Evolutionary conservation across 2,113 vertebrate genomes (phyloP).

Genomic region (Periophthalmus modestus): DNA sequence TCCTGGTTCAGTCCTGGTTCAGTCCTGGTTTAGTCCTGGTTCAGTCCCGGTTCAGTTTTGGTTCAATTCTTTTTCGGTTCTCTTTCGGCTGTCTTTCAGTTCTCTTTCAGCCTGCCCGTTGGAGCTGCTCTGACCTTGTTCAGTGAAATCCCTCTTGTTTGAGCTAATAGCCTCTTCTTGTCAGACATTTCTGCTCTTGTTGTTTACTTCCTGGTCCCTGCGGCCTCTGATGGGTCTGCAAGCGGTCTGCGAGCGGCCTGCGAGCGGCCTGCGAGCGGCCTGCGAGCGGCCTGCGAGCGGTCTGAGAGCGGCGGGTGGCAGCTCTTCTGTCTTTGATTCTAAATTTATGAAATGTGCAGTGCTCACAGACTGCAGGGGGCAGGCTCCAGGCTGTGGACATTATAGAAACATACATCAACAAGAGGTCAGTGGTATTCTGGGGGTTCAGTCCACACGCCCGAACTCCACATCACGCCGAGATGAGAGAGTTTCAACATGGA

Average conservation of each 20-base stretch:
- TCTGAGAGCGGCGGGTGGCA: not conserved
- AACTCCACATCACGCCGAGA: not conserved
- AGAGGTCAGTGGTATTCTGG: not conserved
- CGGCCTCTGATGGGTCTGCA: not conserved
- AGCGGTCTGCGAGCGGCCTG: not conserved
- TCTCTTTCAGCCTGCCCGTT: not conserved
- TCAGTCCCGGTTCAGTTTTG: too few relatives aligned
- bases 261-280: not conserved
- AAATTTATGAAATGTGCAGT: not conserved
- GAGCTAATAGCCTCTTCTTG: not conserved
- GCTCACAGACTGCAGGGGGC: not conserved
- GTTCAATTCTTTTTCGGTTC: too few relatives aligned
- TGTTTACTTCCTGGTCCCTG: not conserved
- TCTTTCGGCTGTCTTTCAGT: not conserved
- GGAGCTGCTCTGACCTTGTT: not conserved
- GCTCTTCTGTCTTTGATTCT: not conserved
- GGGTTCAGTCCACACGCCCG: not conserved
- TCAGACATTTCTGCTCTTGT: not conserved
- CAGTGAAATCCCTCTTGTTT: not conserved
- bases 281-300: too few relatives aligned
- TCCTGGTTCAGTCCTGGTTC: not conserved
- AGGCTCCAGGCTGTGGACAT: not conserved
- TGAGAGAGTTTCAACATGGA: not conserved
- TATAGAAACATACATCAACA: not conserved
- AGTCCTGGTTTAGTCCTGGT: too few relatives aligned